Base-by-base conservation (phyloP, 2,797 vertebrate species). In the Typhlichthys eigenmanni region DNA sequence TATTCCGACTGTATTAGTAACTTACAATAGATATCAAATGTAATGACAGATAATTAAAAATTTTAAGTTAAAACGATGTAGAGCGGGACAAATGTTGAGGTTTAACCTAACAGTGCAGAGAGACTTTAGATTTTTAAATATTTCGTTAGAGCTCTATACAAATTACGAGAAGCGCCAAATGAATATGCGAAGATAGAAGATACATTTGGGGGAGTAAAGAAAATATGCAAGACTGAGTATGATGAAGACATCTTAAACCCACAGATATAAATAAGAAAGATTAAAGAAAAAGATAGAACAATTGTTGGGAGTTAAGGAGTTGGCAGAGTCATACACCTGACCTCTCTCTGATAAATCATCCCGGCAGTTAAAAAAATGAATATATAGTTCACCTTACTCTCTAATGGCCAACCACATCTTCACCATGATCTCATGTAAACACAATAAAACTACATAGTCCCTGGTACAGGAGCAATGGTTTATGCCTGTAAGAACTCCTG, bases 351-450 rank as follows among this genome's bases (percentile, higher is more conserved):
- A 69, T 81, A 69, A 80, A 76, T 78, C 69, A 64, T 3, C 5
- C 8, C 0, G 3, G 45, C 51, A n/a, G 63, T 80, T 76, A 77
- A 78, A 62, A 9, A 4, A 69, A 68, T 17, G 12, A 19, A 10
- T 24, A 24, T 1, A 63, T 72, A 52, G 38, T 56, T 73, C 74
- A 58, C 66, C 38, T 70, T 7, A 9, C 16, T 47, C 59, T 51
- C 16, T 19, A 67, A 69, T 54, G 53, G 45, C 47, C 54, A 0
- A 47, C 29, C 69, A 70, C 64, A 17, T 72, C 70, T 49, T 60
- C 76, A 69, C 78, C 78, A 73, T 38, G 0, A 66, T 43, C 72
- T 78, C 71, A 57, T 58, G 62, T 72, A 80, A 83, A 85, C 77
- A 77, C 16, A 32, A 69, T 77, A 66, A 78, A 81, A 79, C 16